Percentiles rank a stretch among this genome's conserved stretches.
Conservation (phyloP, 2,797 vertebrate species). For the Falco berigora region DNA sequence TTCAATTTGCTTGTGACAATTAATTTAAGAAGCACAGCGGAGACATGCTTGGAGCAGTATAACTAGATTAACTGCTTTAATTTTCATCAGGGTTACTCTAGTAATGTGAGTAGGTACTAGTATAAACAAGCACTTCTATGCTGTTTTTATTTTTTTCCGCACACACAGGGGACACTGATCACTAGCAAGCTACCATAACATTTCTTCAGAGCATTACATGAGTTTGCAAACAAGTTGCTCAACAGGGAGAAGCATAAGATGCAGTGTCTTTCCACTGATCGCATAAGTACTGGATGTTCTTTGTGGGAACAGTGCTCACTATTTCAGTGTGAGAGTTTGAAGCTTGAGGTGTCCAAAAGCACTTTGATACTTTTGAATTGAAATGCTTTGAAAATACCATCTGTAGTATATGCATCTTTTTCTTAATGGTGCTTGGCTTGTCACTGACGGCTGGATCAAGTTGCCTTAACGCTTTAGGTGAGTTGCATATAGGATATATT, state of each 20-base stretch:
- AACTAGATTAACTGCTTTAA: neutral
- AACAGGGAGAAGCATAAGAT: slow-evolving; percentile 32
- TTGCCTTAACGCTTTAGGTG: neutral
- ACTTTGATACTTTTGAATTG: neutral
- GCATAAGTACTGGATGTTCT: slow-evolving; percentile 54
- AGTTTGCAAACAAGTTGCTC: slow-evolving; percentile 52
- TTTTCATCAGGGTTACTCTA: neutral
- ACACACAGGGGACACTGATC: slow-evolving; percentile 55
- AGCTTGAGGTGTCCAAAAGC: neutral
- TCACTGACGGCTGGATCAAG: neutral
- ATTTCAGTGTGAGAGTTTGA: neutral
- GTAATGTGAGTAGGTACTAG: neutral
- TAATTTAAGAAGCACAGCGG: neutral
- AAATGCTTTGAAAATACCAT: slow-evolving; percentile 16
- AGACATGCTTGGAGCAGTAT: neutral
- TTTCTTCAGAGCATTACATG: slow-evolving; percentile 2
- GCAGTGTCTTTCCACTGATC: slow-evolving; percentile 48
- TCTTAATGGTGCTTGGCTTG: neutral
- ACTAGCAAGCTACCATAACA: neutral
- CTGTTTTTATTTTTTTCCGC: neutral
- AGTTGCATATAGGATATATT: neutral
- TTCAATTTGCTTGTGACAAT: neutral
- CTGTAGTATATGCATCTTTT: neutral
- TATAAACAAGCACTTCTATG: slow-evolving; percentile 8
- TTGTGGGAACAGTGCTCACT: neutral